phyloP scores from a whole-genome alignment of 2,888 invertebrate species.

The Thereva unica region DNA sequence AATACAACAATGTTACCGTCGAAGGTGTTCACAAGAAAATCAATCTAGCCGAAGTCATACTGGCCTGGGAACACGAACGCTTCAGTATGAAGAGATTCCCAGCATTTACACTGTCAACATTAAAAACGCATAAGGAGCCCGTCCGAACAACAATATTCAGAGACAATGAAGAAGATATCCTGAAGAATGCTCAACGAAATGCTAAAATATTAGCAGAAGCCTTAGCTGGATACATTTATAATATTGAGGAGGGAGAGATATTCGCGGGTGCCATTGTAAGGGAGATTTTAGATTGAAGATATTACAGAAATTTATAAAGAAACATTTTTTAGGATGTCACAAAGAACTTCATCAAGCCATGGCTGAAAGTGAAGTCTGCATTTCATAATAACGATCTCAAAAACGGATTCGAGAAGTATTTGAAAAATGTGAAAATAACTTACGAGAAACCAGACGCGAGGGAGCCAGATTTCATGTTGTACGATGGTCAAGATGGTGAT shows the following conservation, averaged over 20 bases:
- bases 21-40: constrained; percentile 92
- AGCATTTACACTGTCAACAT: constrained; percentile 86
- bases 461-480: constrained; percentile 92
- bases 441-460: constrained; percentile 76
- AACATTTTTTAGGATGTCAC: constrained; percentile 68
- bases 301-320: background rate
- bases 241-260: constrained; percentile 67
- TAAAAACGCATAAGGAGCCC: constrained; percentile 59
- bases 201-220: constrained; percentile 80
- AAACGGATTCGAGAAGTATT: constrained; percentile 73
- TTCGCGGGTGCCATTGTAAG: constrained; percentile 78
- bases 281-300: constrained; percentile 34
- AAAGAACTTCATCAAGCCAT: constrained; percentile 71
- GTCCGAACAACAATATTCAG: constrained; percentile 54
- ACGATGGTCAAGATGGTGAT: constrained; percentile 76
- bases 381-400: constrained; percentile 71
- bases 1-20: constrained; percentile 60
- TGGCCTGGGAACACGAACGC: constrained; percentile 97
- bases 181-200: constrained; percentile 59
- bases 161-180: constrained; percentile 47
- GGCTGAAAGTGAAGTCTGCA: constrained; percentile 74
- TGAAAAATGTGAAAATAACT: constrained; percentile 74
- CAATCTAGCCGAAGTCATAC: constrained; percentile 85
- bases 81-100: constrained; percentile 90
- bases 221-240: constrained; percentile 80